phyloP scores from a whole-genome alignment of 64 coral and sea anemone species.

The Stichodactyla mertensii region DNA sequence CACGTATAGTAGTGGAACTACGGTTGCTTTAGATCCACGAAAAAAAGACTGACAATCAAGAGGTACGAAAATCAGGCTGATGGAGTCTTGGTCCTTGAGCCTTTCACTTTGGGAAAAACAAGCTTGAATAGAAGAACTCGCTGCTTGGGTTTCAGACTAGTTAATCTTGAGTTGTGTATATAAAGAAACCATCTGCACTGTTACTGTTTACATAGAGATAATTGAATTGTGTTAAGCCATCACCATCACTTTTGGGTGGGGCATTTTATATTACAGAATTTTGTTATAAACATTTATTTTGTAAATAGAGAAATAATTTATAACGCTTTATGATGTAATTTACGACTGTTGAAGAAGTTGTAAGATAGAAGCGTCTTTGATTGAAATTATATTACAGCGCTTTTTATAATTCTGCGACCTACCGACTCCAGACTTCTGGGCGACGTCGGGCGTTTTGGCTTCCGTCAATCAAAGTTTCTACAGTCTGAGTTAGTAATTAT shows the following conservation, averaged over 20 bases:
- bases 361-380: background rate
- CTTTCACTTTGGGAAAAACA: too few relatives aligned
- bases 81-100: too few relatives aligned
- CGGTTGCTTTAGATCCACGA: too few relatives aligned
- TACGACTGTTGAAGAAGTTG: background rate
- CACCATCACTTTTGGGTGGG: background rate
- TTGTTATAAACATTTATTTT: constrained; percentile 1
- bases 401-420: too few relatives aligned
- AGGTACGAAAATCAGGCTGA: too few relatives aligned
- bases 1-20: too few relatives aligned
- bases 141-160: background rate
- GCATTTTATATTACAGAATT: constrained; percentile 2
- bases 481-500: too few relatives aligned
- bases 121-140: background rate
- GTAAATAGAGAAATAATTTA: constrained; percentile 3
- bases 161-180: background rate
- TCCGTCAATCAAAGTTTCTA: too few relatives aligned
- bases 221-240: background rate
- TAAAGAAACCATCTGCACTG: background rate
- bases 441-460: too few relatives aligned
- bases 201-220: background rate
- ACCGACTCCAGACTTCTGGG: too few relatives aligned
- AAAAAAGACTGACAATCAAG: too few relatives aligned
- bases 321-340: constrained; percentile 2
- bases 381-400: background rate